These are phyloP conservation scores for Periplaneta americana DNA, from an alignment of 1,140 invertebrate species.

Conservation along the genomic window DNA sequence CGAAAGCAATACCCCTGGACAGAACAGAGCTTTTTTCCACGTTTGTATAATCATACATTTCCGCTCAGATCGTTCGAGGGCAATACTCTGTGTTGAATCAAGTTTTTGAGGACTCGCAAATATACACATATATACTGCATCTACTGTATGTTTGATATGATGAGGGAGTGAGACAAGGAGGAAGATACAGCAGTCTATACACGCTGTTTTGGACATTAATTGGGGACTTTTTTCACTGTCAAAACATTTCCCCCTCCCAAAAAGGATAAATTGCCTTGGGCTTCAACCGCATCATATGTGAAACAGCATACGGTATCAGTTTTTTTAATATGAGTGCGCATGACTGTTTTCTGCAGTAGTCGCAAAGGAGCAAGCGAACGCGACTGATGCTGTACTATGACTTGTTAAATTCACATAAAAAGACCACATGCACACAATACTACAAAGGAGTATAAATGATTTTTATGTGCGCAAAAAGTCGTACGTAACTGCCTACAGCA, in stretches of 20 bases:
- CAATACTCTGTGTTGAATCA: not conserved
- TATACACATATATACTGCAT: not conserved
- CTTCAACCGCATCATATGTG: not conserved
- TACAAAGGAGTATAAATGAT: not conserved
- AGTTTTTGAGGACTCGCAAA: not conserved
- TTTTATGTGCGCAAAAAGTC: not conserved
- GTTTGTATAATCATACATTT: too few relatives aligned
- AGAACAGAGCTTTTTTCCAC: too few relatives aligned
- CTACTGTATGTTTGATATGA: not conserved
- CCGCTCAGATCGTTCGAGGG: not conserved
- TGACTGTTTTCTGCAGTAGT: not conserved
- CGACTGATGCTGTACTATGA: not conserved
- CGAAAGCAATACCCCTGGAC: too few relatives aligned
- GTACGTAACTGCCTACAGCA: not conserved
- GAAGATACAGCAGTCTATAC: not conserved
- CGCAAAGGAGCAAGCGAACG: not conserved
- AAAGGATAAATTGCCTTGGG: not conserved
- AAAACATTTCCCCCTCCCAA: not conserved
- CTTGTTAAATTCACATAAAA: not conserved
- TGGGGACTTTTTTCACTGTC: not conserved
- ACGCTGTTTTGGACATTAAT: not conserved
- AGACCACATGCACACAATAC: not conserved
- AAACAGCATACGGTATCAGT: not conserved
- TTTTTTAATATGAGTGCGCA: not conserved
- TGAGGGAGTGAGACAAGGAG: not conserved